Conservation (phyloP, 2,888 invertebrate genomes). For the Drosophila paranaensis region DNA sequence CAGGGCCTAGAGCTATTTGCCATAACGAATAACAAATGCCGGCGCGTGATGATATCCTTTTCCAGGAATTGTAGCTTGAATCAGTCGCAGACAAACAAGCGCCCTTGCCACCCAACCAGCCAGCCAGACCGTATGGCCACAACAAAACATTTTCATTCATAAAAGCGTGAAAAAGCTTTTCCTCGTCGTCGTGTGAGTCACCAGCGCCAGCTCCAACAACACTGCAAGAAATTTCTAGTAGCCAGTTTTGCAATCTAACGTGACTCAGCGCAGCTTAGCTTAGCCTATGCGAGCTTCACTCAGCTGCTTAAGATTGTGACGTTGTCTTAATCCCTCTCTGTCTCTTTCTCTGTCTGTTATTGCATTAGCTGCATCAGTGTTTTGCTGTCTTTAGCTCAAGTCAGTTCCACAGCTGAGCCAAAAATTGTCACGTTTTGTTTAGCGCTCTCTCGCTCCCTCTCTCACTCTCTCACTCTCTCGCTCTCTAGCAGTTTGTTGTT, state of each 20-base stretch:
- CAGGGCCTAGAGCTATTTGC: constrained; percentile 42
- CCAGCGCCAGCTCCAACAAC: constrained; percentile 12
- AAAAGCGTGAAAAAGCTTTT: constrained; percentile 72
- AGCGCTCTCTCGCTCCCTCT: constrained; percentile 4
- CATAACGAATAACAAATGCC: constrained; percentile 80
- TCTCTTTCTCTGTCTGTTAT: constrained; percentile 13
- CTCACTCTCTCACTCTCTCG: neutral
- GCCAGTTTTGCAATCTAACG: constrained; percentile 35
- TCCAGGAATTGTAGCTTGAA: constrained; percentile 77
- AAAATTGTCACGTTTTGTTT: constrained; percentile 35
- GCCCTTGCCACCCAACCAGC: constrained; percentile 20
- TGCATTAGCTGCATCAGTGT: neutral
- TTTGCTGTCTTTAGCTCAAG: neutral
- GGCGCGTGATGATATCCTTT: constrained; percentile 77
- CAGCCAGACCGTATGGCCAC: constrained; percentile 16
- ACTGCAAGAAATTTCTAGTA: constrained; percentile 57
- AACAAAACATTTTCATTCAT: constrained; percentile 74
- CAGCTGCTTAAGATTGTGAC: constrained; percentile 34
- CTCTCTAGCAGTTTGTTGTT: constrained; percentile 14
- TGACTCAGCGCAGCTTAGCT: constrained; percentile 50
- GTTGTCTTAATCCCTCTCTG: constrained; percentile 4
- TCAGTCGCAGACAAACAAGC: constrained; percentile 66
- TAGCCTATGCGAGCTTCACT: neutral
- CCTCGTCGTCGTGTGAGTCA: constrained; percentile 38
- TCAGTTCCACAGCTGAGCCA: constrained; percentile 12